Evolutionary conservation across 2,113 vertebrate genomes (phyloP).

Genomic region (Macquaria australasica): DNA sequence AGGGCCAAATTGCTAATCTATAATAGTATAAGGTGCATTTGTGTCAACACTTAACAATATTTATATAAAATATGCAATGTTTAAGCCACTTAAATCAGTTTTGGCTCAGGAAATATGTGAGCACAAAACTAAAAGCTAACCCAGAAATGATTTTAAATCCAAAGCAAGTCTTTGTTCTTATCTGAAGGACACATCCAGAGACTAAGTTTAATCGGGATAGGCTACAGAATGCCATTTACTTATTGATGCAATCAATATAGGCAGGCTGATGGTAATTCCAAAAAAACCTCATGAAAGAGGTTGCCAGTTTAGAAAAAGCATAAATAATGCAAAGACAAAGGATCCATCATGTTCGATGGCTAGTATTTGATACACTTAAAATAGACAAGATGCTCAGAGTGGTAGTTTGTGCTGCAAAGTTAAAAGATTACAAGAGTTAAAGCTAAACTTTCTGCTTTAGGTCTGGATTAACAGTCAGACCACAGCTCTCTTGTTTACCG

Average conservation of each 20-base stretch:
- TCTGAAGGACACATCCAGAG: slow-evolving; percentile 41
- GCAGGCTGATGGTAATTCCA: slow-evolving; percentile 72
- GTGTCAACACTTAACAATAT: slow-evolving; percentile 64
- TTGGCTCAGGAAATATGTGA: slow-evolving; percentile 17
- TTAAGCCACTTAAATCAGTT: slow-evolving; percentile 43
- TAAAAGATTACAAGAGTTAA: slow-evolving; percentile 62
- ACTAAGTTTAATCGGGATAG: slow-evolving; percentile 40
- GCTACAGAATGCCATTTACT: slow-evolving; percentile 46
- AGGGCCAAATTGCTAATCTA: slow-evolving; percentile 75
- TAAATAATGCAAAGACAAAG: slow-evolving; percentile 54
- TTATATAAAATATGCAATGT: slow-evolving; percentile 39
- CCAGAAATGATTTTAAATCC: slow-evolving; percentile 43
- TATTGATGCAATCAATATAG: slow-evolving; percentile 72
- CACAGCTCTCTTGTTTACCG: slow-evolving; percentile 52
- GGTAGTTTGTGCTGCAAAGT: slow-evolving; percentile 53
- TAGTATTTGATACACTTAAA: slow-evolving; percentile 69
- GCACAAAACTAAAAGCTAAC: slow-evolving; percentile 15
- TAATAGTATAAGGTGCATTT: slow-evolving; percentile 58
- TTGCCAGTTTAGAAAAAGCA: slow-evolving; percentile 63
- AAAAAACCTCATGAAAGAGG: slow-evolving; percentile 76
- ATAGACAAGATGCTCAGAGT: slow-evolving; percentile 50
- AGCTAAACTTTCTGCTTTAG: slow-evolving; percentile 42
- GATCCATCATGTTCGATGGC: slow-evolving; percentile 22
- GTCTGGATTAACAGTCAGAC: slow-evolving; percentile 45
- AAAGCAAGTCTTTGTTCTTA: slow-evolving; percentile 48